These are phyloP conservation scores for Steinernema hermaphroditum DNA, from an alignment of 2,888 invertebrate species.

Conservation along the genomic window DNA sequence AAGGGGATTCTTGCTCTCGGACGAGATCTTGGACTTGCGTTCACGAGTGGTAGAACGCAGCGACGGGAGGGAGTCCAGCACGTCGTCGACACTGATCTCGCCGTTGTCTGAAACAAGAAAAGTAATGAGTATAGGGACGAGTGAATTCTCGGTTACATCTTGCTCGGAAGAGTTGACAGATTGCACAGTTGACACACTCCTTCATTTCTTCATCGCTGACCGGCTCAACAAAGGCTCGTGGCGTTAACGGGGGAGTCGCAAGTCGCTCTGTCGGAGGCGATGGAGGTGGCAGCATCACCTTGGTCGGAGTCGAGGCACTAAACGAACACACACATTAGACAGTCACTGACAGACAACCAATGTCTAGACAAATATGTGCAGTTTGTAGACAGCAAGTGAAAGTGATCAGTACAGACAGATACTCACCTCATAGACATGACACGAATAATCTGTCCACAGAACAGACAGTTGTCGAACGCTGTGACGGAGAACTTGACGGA, in stretches of 20 bases:
- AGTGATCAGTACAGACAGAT: not conserved
- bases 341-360: too few species aligned
- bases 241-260: not conserved
- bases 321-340: not conserved
- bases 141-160: not conserved
- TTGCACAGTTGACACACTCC: not conserved
- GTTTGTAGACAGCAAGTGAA: too few species aligned
- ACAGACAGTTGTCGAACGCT: slow-evolving; percentile 8
- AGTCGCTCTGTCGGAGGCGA: not conserved
- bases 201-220: not conserved
- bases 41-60: too few species aligned
- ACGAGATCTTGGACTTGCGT: too few species aligned
- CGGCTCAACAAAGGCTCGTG: not conserved
- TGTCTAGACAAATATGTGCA: too few species aligned
- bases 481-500: not conserved
- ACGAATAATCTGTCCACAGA: slow-evolving; percentile 5
- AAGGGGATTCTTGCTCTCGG: too few species aligned
- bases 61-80: not conserved
- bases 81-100: not conserved
- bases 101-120: slow-evolving; percentile 11
- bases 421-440: not conserved
- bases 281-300: not conserved
- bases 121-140: not conserved
- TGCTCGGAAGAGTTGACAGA: not conserved
- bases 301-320: not conserved